Evolutionary conservation across 2,797 vertebrate genomes (phyloP).

Genomic region (Chloroceryle amazona): DNA sequence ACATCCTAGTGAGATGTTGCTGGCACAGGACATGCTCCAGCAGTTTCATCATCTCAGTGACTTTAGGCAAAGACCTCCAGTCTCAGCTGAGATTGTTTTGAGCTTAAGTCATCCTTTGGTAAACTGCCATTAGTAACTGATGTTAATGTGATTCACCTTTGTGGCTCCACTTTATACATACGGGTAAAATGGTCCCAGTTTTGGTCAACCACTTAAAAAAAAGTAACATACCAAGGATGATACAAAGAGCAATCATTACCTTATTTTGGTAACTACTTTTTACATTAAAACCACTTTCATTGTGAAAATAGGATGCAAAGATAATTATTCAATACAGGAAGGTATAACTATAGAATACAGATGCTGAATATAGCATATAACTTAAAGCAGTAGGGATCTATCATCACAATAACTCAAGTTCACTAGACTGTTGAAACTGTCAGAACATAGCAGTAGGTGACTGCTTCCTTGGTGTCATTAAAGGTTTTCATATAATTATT

Average conservation of each 20-base stretch:
- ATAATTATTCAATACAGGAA: constrained; percentile 5
- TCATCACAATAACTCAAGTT: constrained; percentile 54
- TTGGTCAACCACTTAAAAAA: not conserved
- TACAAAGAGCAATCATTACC: not conserved
- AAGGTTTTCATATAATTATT: constrained; percentile 1
- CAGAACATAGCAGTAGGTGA: constrained; percentile 47
- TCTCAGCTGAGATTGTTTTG: not conserved
- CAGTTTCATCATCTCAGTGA: not conserved
- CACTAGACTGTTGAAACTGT: constrained; percentile 39
- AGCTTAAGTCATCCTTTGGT: not conserved
- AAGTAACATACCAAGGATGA: not conserved
- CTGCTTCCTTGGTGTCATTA: constrained; percentile 22
- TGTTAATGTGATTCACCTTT: not conserved
- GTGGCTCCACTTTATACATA: not conserved
- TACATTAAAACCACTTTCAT: not conserved
- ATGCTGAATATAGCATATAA: constrained; percentile 11
- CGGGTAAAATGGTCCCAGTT: not conserved
- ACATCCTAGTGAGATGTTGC: rapidly evolving
- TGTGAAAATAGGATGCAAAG: constrained; percentile 24
- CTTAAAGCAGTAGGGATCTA: constrained; percentile 44
- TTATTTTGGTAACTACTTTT: not conserved
- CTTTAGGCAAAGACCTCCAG: not conserved
- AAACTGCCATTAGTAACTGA: not conserved
- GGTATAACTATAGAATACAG: constrained; percentile 49
- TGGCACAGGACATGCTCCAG: not conserved